phyloP scores from a whole-genome alignment of 30 jellyfish, hydroid and myxozoan genomes.

The Pelagia noctiluca region DNA sequence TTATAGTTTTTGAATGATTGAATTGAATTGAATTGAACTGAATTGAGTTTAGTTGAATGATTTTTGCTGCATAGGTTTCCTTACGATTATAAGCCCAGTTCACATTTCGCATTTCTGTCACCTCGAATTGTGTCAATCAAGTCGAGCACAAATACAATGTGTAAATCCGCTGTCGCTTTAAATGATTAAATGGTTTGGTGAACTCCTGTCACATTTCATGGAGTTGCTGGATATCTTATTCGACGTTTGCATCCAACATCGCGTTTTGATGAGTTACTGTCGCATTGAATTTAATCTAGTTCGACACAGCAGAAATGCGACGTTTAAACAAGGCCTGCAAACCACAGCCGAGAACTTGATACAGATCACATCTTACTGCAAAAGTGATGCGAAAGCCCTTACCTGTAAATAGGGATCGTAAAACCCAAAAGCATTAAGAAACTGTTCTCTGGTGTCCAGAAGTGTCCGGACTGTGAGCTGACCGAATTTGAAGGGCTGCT shows the following conservation, averaged over 20 bases:
- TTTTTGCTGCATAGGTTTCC: not conserved
- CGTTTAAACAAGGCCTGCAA: not conserved
- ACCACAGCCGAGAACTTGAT: not conserved
- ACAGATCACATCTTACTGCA: not conserved
- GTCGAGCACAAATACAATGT: too few species aligned
- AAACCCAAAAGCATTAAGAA: constrained; percentile 77
- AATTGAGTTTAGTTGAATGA: not conserved
- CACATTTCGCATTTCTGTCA: too few species aligned
- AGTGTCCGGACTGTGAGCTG: constrained; percentile 82
- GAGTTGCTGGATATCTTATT: too few species aligned
- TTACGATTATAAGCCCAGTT: not conserved
- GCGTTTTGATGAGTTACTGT: too few species aligned
- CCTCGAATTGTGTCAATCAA: too few species aligned
- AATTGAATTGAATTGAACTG: not conserved
- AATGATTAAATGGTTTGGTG: too few species aligned
- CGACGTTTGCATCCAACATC: too few species aligned
- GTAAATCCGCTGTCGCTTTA: too few species aligned
- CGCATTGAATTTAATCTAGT: too few species aligned
- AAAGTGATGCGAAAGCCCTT: not conserved
- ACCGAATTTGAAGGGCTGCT: constrained; percentile 90
- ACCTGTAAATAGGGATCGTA: constrained; percentile 96
- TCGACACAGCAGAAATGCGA: not conserved
- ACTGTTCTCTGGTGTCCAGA: constrained; percentile 94
- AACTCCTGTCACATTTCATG: too few species aligned
- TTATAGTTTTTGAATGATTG: not conserved